These are phyloP conservation scores for Metopia argyrocephala DNA, from an alignment of 2,888 invertebrate genomes.

Conservation along the genomic window DNA sequence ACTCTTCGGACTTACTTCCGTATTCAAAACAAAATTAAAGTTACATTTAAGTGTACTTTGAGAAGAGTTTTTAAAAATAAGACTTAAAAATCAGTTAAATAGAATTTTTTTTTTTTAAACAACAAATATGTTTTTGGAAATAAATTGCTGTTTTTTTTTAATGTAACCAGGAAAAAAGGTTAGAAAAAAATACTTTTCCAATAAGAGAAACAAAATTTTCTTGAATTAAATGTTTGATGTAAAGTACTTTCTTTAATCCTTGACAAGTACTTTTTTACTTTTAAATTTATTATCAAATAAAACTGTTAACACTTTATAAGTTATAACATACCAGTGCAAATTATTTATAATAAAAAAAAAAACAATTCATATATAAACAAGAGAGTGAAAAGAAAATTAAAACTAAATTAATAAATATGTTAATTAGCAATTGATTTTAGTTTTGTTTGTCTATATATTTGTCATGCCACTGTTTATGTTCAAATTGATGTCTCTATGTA, in stretches of 20 bases:
- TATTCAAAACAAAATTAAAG: too few relatives aligned
- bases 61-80: too few relatives aligned
- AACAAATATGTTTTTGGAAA: too few relatives aligned
- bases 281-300: background rate
- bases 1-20: too few relatives aligned
- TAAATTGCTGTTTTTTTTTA: too few relatives aligned
- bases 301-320: background rate
- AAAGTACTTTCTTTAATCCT: background rate
- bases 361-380: background rate
- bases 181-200: background rate
- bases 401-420: background rate
- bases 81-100: too few relatives aligned
- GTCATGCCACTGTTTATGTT: background rate
- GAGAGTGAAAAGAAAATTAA: background rate
- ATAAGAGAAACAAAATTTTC: background rate
- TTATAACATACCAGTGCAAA: background rate
- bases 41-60: too few relatives aligned
- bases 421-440: conserved; percentile 34
- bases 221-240: too few relatives aligned
- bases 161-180: too few relatives aligned
- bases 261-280: background rate
- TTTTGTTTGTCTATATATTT: too few relatives aligned
- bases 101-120: too few relatives aligned
- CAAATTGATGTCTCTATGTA: too few relatives aligned
- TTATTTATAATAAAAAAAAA: background rate